phyloP scores from a whole-genome alignment of 2,888 invertebrate species.

The Ectobius pallidus region DNA sequence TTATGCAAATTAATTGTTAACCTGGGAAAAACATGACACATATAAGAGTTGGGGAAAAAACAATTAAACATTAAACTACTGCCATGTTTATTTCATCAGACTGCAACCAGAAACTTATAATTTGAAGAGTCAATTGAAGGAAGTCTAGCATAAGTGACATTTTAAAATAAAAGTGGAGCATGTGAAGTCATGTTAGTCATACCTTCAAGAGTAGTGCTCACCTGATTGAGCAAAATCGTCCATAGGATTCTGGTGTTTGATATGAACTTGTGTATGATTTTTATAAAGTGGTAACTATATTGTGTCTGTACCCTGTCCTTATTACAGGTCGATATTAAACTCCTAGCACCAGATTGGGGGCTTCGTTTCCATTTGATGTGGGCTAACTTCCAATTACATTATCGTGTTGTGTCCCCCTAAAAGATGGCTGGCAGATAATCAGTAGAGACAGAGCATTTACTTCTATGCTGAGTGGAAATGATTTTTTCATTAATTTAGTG shows the following conservation, averaged over 20 bases:
- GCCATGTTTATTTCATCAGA: no score
- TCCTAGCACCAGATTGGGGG: constrained; percentile 28
- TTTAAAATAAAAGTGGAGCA: no score
- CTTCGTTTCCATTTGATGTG: constrained; percentile 20
- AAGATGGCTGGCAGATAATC: constrained; percentile 14
- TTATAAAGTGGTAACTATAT: constrained; percentile 19
- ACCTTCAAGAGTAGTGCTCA: neutral
- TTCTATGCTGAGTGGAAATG: constrained; percentile 15
- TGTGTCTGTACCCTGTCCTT: constrained; percentile 48
- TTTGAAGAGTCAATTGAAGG: no score
- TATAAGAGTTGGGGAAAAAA: no score
- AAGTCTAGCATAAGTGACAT: no score
- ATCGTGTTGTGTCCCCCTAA: constrained; percentile 18
- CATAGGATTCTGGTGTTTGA: neutral
- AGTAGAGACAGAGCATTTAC: constrained; percentile 5
- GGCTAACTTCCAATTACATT: constrained; percentile 26
- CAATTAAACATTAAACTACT: no score
- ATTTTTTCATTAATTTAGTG: constrained; percentile 25
- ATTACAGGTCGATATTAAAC: constrained; percentile 58
- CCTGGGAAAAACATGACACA: no score
- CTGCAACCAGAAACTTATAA: no score
- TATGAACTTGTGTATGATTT: neutral
- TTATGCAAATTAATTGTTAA: no score
- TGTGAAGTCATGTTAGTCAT: neutral
- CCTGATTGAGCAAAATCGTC: neutral